phyloP scores from a whole-genome alignment of 2,797 vertebrate species.

The Fistularia commersonii region DNA sequence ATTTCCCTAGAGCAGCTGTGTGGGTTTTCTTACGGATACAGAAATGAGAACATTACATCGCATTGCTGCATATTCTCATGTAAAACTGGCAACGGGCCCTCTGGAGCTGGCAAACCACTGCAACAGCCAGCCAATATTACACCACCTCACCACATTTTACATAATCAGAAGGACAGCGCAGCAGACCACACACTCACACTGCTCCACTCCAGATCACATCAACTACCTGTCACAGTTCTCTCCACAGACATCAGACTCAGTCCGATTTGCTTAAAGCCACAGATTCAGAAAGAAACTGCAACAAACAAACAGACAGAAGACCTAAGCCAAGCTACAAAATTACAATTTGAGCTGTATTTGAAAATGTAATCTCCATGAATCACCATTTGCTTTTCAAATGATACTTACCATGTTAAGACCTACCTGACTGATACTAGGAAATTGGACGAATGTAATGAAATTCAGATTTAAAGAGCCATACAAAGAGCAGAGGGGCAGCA shows the following conservation, averaged over 20 bases:
- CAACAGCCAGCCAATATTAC: slow-evolving; percentile 52
- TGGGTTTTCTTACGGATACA: slow-evolving; percentile 64
- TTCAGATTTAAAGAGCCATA: slow-evolving; percentile 55
- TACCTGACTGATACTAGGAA: slow-evolving; percentile 43
- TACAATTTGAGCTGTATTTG: neutral
- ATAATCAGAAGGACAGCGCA: slow-evolving; percentile 64
- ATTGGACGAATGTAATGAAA: slow-evolving; percentile 53
- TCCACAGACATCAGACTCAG: slow-evolving; percentile 32
- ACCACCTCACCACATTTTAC: slow-evolving; percentile 61
- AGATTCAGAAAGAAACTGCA: slow-evolving; percentile 9
- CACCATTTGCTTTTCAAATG: slow-evolving; percentile 12
- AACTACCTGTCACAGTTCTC: slow-evolving; percentile 55
- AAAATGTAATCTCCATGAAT: slow-evolving; percentile 10
- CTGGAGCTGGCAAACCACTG: slow-evolving; percentile 55
- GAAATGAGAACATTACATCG: slow-evolving; percentile 42
- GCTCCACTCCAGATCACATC: slow-evolving; percentile 52
- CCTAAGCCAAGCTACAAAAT: slow-evolving; percentile 5
- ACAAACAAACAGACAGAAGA: slow-evolving; percentile 1
- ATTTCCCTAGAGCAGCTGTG: slow-evolving; percentile 56
- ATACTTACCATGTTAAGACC: slow-evolving; percentile 13
- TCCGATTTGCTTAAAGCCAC: slow-evolving; percentile 31
- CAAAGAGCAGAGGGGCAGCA: slow-evolving; percentile 50
- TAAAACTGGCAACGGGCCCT: slow-evolving; percentile 51
- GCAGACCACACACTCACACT: slow-evolving; percentile 58
- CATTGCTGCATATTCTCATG: slow-evolving; percentile 44